Evolutionary conservation across 2,888 invertebrate genomes (phyloP).

Genomic region (Oligia latruncula): DNA sequence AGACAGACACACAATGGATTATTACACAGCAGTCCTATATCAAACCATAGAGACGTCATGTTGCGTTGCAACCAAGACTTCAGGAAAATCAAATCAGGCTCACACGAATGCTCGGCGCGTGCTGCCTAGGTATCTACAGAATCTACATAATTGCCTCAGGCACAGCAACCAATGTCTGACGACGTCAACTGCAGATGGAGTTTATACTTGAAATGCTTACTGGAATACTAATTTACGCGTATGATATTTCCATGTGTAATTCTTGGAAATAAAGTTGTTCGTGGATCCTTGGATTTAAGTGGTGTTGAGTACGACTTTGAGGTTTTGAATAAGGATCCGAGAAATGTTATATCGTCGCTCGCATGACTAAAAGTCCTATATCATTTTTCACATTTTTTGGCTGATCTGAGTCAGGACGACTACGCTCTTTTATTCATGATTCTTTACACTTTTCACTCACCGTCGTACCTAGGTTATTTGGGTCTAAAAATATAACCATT

Average conservation of each 20-base stretch:
- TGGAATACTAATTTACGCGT: constrained; percentile 30
- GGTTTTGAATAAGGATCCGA: neutral
- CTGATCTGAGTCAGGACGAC: too few relatives aligned
- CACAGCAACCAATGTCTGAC: constrained; percentile 6
- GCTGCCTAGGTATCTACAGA: neutral
- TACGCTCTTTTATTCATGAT: too few relatives aligned
- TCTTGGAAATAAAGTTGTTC: neutral
- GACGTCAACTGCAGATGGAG: constrained; percentile 1
- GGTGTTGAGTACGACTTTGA: neutral
- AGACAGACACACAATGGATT: too few relatives aligned
- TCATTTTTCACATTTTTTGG: too few relatives aligned
- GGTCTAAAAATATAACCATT: too few relatives aligned
- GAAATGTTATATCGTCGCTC: too few relatives aligned
- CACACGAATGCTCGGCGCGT: constrained; percentile 9
- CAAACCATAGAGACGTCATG: constrained; percentile 11
- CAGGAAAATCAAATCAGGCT: constrained; percentile 36
- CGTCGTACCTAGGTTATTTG: too few relatives aligned
- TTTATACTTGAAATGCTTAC: constrained; percentile 15
- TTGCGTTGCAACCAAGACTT: constrained; percentile 13
- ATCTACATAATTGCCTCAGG: constrained; percentile 55
- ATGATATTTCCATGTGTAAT: neutral
- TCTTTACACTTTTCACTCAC: too few relatives aligned
- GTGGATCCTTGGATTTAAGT: neutral
- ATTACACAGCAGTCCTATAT: neutral
- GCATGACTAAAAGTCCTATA: too few relatives aligned